These are phyloP conservation scores for Trilocha varians DNA, from an alignment of 2,888 invertebrate genomes.

Conservation along the genomic window DNA sequence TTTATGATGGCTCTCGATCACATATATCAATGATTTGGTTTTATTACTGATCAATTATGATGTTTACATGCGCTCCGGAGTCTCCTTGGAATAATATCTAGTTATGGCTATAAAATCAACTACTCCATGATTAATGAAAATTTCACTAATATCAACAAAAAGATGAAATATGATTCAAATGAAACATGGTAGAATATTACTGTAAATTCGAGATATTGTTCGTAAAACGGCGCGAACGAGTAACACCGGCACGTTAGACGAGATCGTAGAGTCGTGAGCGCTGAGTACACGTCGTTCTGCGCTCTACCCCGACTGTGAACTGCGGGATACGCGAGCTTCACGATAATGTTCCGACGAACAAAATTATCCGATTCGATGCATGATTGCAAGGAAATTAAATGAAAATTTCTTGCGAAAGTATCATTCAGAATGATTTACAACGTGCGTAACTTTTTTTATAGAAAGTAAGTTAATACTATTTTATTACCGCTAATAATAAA, in stretches of 20 bases:
- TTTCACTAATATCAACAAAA: neutral
- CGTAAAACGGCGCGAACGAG: neutral
- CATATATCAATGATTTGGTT: neutral
- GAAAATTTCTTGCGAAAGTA: conserved; percentile 2
- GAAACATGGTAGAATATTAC: neutral
- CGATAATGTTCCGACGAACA: neutral
- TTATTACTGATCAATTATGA: neutral
- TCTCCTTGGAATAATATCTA: no score
- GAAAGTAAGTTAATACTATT: no score
- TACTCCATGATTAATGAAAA: neutral
- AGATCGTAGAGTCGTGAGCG: neutral
- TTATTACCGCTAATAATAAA: no score
- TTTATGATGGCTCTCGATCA: neutral
- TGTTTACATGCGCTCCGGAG: neutral
- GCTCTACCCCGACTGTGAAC: conserved; percentile 38
- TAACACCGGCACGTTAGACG: neutral
- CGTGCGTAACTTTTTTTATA: no score
- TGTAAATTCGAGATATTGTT: neutral
- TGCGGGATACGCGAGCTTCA: conserved; percentile 18
- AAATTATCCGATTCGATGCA: neutral
- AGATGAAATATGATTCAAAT: neutral
- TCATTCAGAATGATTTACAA: neutral
- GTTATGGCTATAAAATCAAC: no score
- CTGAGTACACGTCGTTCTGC: conserved; percentile 39
- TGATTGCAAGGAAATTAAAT: neutral